Evolutionary conservation across 2,113 vertebrate genomes (phyloP), one percentile per base, ranked within the genome.

Genomic region (Sylvilagus bachmani): DNA sequence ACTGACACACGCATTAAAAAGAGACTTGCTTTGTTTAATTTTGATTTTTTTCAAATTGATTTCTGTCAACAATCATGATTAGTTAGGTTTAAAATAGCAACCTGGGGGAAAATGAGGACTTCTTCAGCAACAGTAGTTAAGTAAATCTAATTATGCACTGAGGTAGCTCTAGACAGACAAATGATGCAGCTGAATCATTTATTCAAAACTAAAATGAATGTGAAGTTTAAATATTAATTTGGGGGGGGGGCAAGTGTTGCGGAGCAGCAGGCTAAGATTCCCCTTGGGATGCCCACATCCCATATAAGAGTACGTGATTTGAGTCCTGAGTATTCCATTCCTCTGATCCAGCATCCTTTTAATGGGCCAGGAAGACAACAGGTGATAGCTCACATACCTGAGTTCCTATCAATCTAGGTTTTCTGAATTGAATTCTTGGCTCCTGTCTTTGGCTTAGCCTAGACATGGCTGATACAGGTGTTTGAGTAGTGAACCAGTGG

Each of bases 181-280:
- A 70, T 51, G 6, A 9, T 79, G 69, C 75, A 13, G 44, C 5
- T 69, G 31, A 93, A 93, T 17, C 27, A 64, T 87, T 87, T 81
- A 88, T 49, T 81, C 93, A 96, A 94, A 77, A 53, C 82, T 77
- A 95, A 96, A 94, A 82, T 94, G 89, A 81, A 86, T 33, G 33
- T 80, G 16, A 95, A 91, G 22, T 83, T 73, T 24, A 29, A 87
- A 95, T 55, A 67, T 27, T 90, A 87, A 90, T 11, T 86, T 95
- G 83, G 89, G 1, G n/a, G n/a, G 19, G 44, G 55, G 12, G 2
- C 19, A 58, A 10, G 14, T 6, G 21, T 14, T 58, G 14, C 21
- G 55, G 19, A 58, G 19, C 55, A 58, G 55, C 55, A 58, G 14
- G 55, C 19, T 58, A 58, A 58, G 55, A 14, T 58, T 5, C 55